Evolutionary conservation across 2,888 invertebrate species (phyloP), one percentile per base, ranked within the genome.

Genomic region (Abscondita cerata): DNA sequence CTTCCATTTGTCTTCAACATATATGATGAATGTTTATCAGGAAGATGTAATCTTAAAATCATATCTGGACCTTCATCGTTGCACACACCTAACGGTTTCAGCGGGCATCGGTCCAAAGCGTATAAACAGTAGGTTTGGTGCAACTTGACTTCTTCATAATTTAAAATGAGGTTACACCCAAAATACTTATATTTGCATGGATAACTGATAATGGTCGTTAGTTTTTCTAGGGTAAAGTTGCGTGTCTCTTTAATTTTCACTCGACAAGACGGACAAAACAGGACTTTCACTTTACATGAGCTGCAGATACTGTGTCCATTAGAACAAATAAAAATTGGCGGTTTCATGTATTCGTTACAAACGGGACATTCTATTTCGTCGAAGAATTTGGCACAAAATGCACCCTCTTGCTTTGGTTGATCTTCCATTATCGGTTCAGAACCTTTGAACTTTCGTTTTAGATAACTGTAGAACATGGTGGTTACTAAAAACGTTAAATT

Each of bases 241-340:
- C 78, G 64, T 0, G 73, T 76, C 48, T 65, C 72, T 34, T 73
- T 75, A 61, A 75, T 75, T 20, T 66, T 62, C 0, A 72, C 68
- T 34, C 75, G 66, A 50, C 78, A 78, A 1, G 72, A 75, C 12
- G 77, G 77, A 52, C 78, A 78, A 44, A 71, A 71, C 13, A 73
- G 71, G 16, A 77, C 51, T 60, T 74, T 72, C 3, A 73, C 71
- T 15, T 73, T 70, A 53, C 78, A 78, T 16, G 67, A 61, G 59
- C 72, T 73, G 62, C 78, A 78, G 19, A 78, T 67, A 52, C 76
- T 77, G 58, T 78, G 78, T 0, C 78, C 77, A n/a, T 73, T 71
- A 48, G 73, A 70, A 56, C 78, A 78, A 52, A 77, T 77, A 48
- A 68, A 75, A 58, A 78, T 77, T 0, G 77, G 78, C 1, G 77